Conservation (phyloP, 2,797 vertebrate genomes). For the Morelia viridis region DNA sequence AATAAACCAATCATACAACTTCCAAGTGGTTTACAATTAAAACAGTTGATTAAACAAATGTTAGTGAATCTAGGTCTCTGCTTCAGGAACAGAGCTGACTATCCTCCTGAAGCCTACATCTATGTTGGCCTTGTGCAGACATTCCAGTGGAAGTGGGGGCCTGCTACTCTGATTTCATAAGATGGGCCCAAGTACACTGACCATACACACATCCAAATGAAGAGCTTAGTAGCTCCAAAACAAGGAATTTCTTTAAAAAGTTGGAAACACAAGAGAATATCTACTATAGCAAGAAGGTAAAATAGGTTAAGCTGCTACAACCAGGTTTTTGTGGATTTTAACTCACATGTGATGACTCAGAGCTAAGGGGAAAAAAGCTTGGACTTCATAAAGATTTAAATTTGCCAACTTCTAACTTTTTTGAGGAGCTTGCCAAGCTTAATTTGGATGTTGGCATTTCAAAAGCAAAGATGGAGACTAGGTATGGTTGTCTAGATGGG, state of each 20-base stretch:
- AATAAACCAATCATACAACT: not conserved
- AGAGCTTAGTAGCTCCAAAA: not conserved
- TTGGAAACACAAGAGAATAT: conserved; percentile 32
- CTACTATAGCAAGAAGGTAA: conserved; percentile 48
- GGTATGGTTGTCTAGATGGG: no score
- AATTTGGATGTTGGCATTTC: conserved; percentile 67
- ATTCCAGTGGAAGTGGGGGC: no score
- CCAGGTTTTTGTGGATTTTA: conserved; percentile 69
- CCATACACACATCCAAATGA: not conserved
- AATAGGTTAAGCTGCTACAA: conserved; percentile 64
- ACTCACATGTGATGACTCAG: conserved; percentile 74
- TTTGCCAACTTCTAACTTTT: conserved; percentile 67
- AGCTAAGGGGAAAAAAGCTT: conserved; percentile 62
- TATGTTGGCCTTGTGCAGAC: no score
- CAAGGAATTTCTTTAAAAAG: conserved; percentile 19
- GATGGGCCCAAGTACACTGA: not conserved
- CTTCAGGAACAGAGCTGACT: no score
- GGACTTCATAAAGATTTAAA: conserved; percentile 73
- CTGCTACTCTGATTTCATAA: no score
- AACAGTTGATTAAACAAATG: no score
- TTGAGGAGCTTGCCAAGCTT: conserved; percentile 62
- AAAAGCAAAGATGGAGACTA: conserved; percentile 13
- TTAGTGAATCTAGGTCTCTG: no score
- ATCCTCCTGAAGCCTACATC: no score
- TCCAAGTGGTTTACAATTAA: not conserved